Base-by-base conservation (phyloP, 2,888 invertebrate genomes). In the Tetheella fluctuosa region DNA sequence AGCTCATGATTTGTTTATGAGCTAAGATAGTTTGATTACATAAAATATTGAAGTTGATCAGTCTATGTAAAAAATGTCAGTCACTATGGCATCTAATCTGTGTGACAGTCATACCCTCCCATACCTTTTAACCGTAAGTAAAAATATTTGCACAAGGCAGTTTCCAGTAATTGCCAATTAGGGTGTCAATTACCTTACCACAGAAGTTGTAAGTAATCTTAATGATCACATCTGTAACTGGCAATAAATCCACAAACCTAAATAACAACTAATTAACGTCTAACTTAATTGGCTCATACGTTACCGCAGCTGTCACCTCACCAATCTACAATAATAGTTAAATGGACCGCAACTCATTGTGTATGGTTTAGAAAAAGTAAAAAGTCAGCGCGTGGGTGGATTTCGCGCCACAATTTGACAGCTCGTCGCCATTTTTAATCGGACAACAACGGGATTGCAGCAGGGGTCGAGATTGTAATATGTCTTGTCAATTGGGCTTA, bases 401-500 rank as follows among this genome's bases (percentile, higher is more conserved):
- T 60, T 77, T 80, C 77, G 69, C 81, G 81, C 86, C 83, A 76
- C 80, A 83, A 80, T 79, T 79, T 88, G 88, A 88, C 86, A 85
- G 74, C 69, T 79, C 63, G 60, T 62, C 68, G 70, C 79, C 77
- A 81, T 82, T 80, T 85, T 81, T 86, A 83, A 82, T 85, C 80
- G 77, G 73, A 63, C 63, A 58, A 62, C 62, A 62, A 67, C 63
- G 60, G 69, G 63, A 68, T 70, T 66, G 62, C 63, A 62, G 67
- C 61, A 65, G 70, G 82, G 81, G 81, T 79, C 76, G 74, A 71
- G 67, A 72, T 68, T 68, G 80, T 83, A 82, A 85, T 85, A 84
- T 77, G 81, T 87, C 88, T 86, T 90, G 90, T 89, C 90, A 89
- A 91, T 90, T 86, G 89, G 80, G 87, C 87, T 85, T 85, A 86